Conservation (phyloP, 1,140 invertebrate species). For the Papilio polyxenes region DNA sequence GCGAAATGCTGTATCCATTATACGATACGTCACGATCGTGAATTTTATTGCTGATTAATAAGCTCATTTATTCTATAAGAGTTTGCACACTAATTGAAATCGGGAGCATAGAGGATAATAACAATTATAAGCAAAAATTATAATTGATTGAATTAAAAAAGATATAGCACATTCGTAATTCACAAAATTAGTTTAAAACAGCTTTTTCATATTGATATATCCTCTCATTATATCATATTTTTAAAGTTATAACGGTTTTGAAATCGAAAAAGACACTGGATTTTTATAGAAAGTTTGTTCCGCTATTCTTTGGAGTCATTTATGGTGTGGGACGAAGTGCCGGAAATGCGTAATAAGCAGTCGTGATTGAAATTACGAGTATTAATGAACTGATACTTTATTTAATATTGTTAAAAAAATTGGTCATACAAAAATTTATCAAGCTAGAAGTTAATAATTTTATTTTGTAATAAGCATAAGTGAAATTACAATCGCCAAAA, state of each 20-base stretch:
- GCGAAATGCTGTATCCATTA: constrained; percentile 17
- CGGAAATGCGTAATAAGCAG: not conserved
- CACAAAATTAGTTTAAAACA: too few relatives aligned
- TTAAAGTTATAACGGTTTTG: not conserved
- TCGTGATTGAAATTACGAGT: not conserved
- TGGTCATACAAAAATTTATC: too few relatives aligned
- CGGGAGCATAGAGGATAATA: too few relatives aligned
- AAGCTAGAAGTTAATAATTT: too few relatives aligned
- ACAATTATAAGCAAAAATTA: too few relatives aligned
- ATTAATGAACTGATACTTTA: not conserved
- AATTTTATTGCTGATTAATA: not conserved
- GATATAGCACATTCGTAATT: too few relatives aligned
- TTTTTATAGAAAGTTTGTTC: not conserved
- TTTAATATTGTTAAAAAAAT: not conserved
- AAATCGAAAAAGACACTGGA: not conserved
- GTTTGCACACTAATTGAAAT: not conserved
- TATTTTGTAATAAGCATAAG: not conserved
- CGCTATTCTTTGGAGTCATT: not conserved
- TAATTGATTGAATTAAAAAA: too few relatives aligned
- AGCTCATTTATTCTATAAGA: not conserved
- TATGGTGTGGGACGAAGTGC: not conserved
- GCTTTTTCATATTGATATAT: not conserved
- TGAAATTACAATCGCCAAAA: not conserved
- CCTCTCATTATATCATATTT: not conserved
- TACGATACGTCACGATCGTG: not conserved